Evolutionary conservation across 2,797 vertebrate species (phyloP).

Genomic region (Acanthornis magna): DNA sequence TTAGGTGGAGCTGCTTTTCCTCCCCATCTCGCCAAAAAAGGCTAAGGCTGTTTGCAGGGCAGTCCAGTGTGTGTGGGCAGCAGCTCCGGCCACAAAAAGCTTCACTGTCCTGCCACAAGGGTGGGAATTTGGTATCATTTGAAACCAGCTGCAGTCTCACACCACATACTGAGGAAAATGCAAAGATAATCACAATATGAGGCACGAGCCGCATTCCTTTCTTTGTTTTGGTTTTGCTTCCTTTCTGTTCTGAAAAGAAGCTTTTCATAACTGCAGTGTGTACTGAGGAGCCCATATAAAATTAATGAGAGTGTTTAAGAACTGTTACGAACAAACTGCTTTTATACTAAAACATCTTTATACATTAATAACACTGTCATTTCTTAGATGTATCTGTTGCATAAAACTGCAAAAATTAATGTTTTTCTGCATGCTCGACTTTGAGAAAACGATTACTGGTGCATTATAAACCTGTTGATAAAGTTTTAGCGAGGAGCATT

Average conservation of each 20-base stretch:
- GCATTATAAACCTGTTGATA: not conserved
- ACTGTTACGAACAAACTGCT: not conserved
- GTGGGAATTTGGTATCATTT: not conserved
- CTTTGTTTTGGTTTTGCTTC: conserved; percentile 25
- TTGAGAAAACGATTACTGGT: not conserved
- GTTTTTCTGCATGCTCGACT: not conserved
- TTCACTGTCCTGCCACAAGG: not conserved
- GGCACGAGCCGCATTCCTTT: conserved; percentile 1
- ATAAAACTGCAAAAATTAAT: not conserved
- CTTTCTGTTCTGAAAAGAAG: not conserved
- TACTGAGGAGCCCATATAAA: not conserved
- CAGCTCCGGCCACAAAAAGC: not conserved
- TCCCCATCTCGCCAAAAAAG: not conserved
- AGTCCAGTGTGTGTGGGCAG: not conserved
- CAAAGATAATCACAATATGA: conserved; percentile 30
- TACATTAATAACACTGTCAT: not conserved
- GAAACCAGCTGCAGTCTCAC: not conserved
- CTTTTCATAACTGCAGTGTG: not conserved
- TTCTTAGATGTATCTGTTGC: not conserved
- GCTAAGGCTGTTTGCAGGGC: not conserved
- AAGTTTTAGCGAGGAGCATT: not conserved
- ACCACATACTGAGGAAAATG: not conserved
- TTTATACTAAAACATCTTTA: not conserved
- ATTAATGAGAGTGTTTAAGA: not conserved
- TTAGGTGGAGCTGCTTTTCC: conserved; percentile 1